Evolutionary conservation across 1,140 invertebrate species (phyloP), one percentile per base, ranked within the genome.

Genomic region (Metaphire vulgaris): DNA sequence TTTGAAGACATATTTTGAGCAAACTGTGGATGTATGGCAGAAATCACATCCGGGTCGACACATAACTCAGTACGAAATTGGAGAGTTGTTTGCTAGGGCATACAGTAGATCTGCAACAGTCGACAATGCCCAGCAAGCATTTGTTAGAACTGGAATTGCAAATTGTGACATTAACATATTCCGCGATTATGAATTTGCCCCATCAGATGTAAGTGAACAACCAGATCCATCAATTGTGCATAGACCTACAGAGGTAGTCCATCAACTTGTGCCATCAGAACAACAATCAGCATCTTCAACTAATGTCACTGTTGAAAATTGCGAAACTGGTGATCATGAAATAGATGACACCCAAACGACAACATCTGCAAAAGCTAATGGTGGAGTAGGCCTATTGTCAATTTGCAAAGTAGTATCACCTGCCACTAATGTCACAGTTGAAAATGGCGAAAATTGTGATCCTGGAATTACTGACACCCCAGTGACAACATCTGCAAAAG

Each of bases 121-220:
- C 64, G 78, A 82, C 80, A 86, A 82, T 80, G 81, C 80, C 32
- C 76, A 83, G 33, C 80, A 82, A 80, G 83, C 83, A 28, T 86
- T 86, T 79, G 76, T 79, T 78, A 79, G 66, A 71, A 81, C 81
- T 74, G 84, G 83, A 66, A 81, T 87, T 78, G 85, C 80, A 76
- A 83, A 85, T 33, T 69, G 6, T 69, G 26, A 69, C 28, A 2
- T 14, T 2, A 2, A 12, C 2, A 26, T 69, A 6, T 69, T 69
- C 26, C 28, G 2, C 28, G 67, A 69, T 69, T 26, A 26, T 28
- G 67, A 69, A 6, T 69, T 28, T 26, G 30, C n/a, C 6, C n/a
- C 67, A 69, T 26, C 67, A 28, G 2, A 69, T 2, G 2, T 69
- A 6, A 69, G 6, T 69, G 67, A 69, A 65, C 14, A 65, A 65